Evolutionary conservation across 2,888 invertebrate genomes (phyloP).

Genomic region (Ectemnius continuus): DNA sequence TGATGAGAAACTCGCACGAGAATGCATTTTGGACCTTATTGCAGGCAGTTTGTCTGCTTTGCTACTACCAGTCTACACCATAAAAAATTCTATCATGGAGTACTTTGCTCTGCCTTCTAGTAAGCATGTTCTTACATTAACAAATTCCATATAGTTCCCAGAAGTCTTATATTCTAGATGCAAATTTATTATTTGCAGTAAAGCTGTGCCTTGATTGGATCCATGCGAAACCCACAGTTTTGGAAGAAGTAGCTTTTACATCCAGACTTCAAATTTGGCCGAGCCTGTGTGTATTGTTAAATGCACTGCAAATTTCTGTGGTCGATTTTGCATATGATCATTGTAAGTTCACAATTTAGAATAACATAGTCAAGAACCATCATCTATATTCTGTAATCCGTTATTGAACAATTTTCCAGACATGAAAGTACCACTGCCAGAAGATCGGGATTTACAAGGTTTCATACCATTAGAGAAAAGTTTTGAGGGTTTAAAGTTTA

Average conservation of each 20-base stretch:
- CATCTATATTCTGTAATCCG: not conserved
- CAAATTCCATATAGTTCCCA: not conserved
- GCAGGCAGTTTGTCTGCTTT: constrained; percentile 84
- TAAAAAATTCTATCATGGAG: constrained; percentile 83
- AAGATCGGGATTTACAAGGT: constrained; percentile 89
- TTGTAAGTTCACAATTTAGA: constrained; percentile 55
- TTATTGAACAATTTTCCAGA: constrained; percentile 56
- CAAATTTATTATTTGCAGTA: constrained; percentile 74
- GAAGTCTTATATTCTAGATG: not conserved
- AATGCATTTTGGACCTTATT: constrained; percentile 82
- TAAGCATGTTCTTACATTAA: constrained; percentile 71
- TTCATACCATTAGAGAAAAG: constrained; percentile 86
- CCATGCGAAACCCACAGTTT: constrained; percentile 79
- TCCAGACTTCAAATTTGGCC: constrained; percentile 87
- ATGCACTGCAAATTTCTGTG: constrained; percentile 81
- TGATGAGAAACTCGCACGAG: constrained; percentile 81
- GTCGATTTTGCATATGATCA: constrained; percentile 79
- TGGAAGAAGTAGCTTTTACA: constrained; percentile 80
- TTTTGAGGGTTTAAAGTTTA: constrained; percentile 81
- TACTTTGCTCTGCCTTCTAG: constrained; percentile 85
- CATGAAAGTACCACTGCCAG: constrained; percentile 84
- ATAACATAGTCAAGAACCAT: not conserved
- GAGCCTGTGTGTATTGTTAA: constrained; percentile 87
- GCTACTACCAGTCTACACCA: constrained; percentile 84
- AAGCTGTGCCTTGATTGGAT: constrained; percentile 89